A percentile compares a stretch with the other conserved stretches of the same genome.
Evolutionary conservation across 2,113 vertebrate genomes (phyloP).

Genomic region (Strix aluco): DNA sequence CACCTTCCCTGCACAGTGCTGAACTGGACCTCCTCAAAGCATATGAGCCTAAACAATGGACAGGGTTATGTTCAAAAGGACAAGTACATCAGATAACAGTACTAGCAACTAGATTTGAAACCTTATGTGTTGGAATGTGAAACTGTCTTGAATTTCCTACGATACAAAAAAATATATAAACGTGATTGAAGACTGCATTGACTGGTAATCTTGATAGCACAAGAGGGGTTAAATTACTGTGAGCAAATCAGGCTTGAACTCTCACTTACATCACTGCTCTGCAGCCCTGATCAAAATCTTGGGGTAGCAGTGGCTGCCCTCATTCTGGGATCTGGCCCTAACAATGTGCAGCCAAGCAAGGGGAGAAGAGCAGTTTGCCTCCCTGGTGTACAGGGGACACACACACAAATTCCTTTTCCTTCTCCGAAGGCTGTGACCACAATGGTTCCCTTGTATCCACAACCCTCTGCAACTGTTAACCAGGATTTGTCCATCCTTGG

Average conservation of each 20-base stretch:
- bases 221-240: background rate
- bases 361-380: background rate
- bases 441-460: background rate
- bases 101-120: background rate
- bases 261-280: background rate
- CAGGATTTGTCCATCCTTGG: background rate
- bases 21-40: background rate
- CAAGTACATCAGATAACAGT: background rate
- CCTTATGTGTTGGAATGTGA: background rate
- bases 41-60: rapidly evolving
- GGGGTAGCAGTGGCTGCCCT: background rate
- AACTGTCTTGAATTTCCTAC: background rate
- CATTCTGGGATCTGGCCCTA: background rate
- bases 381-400: no score
- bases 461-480: background rate
- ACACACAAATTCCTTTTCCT: background rate
- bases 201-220: background rate
- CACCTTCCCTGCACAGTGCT: background rate
- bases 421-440: background rate
- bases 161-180: background rate
- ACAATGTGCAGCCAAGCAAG: background rate
- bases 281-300: background rate
- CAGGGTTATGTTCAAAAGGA: background rate
- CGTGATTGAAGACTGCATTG: background rate
- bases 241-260: background rate